A percentile compares a stretch with the other conserved stretches of the same genome.
phyloP scores from a whole-genome alignment of 2,797 vertebrate genomes.

The Typhlichthys eigenmanni region DNA sequence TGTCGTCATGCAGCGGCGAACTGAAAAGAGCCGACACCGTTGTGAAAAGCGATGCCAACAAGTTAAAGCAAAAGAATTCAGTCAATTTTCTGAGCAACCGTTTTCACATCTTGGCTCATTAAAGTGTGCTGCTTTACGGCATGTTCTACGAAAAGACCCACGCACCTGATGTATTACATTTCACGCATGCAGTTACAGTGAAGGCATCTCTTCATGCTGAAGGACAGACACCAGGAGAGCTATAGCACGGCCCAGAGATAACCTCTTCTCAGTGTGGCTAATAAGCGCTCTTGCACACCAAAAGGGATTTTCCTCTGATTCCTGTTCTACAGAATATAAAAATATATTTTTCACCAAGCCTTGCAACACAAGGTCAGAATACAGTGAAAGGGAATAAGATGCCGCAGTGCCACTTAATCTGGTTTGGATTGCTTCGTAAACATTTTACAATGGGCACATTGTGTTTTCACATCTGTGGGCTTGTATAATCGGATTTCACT shows the following conservation, averaged over 20 bases:
- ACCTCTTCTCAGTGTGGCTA: slow-evolving; percentile 21
- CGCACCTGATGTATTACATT: slow-evolving; percentile 20
- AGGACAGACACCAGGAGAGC: slow-evolving; percentile 24
- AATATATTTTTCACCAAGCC: neutral
- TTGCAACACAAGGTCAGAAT: slow-evolving; percentile 6
- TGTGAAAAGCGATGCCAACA: slow-evolving; percentile 46
- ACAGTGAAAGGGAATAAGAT: neutral
- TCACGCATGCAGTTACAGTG: slow-evolving; percentile 22
- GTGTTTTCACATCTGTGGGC: neutral
- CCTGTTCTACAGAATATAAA: slow-evolving; percentile 9
- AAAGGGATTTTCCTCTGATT: slow-evolving; percentile 14
- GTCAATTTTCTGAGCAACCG: slow-evolving; percentile 41
- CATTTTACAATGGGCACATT: neutral
- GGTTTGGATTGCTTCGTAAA: too few species aligned
- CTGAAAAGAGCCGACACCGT: slow-evolving; percentile 52
- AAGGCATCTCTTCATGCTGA: slow-evolving; percentile 13
- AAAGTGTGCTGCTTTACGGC: slow-evolving; percentile 33
- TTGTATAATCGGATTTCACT: neutral
- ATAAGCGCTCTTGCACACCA: slow-evolving; percentile 20
- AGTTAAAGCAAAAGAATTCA: slow-evolving; percentile 37
- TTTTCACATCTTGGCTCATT: slow-evolving; percentile 41
- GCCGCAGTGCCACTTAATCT: neutral
- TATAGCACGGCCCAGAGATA: slow-evolving; percentile 11
- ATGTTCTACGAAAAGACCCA: slow-evolving; percentile 23
- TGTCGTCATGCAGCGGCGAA: slow-evolving; percentile 49